Percentiles rank a stretch among this genome's conserved stretches.
Conservation (phyloP, 2,888 invertebrate species). For the Lasioglossum pauxillum region DNA sequence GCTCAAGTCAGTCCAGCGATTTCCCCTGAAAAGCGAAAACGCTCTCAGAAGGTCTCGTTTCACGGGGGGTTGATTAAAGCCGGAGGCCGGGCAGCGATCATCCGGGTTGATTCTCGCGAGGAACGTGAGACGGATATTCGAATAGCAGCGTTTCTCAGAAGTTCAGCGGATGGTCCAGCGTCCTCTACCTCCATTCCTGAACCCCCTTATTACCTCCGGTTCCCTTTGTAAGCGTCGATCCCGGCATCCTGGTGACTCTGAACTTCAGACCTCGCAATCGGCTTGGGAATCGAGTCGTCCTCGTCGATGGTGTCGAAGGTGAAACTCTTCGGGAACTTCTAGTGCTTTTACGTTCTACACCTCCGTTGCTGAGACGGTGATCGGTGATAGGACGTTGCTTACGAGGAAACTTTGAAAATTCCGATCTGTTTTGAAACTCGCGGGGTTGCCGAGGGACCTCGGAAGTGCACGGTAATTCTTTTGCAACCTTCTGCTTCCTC, state of each 20-base stretch:
- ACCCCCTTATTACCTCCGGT: background rate
- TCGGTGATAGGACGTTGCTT: background rate
- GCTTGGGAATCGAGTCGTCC: constrained; percentile 2
- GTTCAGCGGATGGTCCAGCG: background rate
- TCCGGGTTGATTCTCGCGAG: constrained; percentile 21
- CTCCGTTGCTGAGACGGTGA: background rate
- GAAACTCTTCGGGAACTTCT: background rate
- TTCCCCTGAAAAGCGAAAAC: background rate
- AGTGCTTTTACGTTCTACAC: background rate
- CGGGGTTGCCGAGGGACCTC: background rate
- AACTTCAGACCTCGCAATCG: background rate
- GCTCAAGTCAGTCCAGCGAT: background rate
- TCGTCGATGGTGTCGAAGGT: background rate
- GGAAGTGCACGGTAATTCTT: background rate
- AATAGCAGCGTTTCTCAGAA: background rate
- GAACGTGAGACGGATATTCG: constrained; percentile 14
- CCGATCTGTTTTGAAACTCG: constrained; percentile 2
- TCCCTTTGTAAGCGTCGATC: background rate
- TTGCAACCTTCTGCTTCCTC: background rate
- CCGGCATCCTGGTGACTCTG: background rate
- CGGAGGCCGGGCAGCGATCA: constrained; percentile 7
- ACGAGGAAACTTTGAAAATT: constrained; percentile 7
- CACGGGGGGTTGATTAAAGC: constrained; percentile 4
- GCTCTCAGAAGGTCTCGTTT: background rate
- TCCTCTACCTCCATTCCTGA: background rate